These are phyloP conservation scores for Hylaeus volcanicus DNA, from an alignment of 1,140 invertebrate genomes.

Conservation along the genomic window DNA sequence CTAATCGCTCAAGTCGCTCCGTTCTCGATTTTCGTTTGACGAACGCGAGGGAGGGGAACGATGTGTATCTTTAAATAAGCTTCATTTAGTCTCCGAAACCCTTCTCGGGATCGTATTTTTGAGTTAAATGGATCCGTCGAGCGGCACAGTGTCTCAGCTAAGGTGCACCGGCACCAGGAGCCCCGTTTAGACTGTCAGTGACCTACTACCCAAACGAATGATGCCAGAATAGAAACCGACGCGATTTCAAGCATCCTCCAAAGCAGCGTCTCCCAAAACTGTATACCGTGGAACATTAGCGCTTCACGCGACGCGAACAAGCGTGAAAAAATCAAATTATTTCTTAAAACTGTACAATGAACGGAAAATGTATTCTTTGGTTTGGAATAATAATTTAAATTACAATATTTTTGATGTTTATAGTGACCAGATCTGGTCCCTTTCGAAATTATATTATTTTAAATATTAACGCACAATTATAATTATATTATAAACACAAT, in stretches of 20 bases:
- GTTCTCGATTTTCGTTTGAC: not conserved
- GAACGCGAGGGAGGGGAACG: not conserved
- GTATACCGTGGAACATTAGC: not conserved
- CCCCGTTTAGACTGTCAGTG: constrained; percentile 47
- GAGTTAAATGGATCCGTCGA: constrained; percentile 18
- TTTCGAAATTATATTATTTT: too few species aligned
- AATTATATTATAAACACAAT: too few species aligned
- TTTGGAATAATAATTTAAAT: too few species aligned
- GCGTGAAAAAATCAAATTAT: too few species aligned
- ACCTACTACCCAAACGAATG: constrained; percentile 43
- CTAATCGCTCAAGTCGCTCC: not conserved
- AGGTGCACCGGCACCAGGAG: constrained; percentile 32
- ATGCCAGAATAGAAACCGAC: constrained; percentile 47
- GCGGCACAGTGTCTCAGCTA: not conserved
- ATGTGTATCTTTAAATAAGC: constrained; percentile 19
- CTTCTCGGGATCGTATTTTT: constrained; percentile 22
- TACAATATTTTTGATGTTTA: too few species aligned
- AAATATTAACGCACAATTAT: too few species aligned
- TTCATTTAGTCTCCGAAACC: constrained; percentile 11
- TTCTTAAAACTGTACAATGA: too few species aligned
- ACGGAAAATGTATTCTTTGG: too few species aligned
- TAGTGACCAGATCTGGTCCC: too few species aligned
- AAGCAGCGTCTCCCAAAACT: not conserved
- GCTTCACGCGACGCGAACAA: too few species aligned
- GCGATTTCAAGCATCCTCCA: constrained; percentile 14